A percentile compares a stretch with the other conserved stretches of the same genome.
Conservation (phyloP, 2,113 vertebrate species). For the Sinosuthora webbiana region DNA sequence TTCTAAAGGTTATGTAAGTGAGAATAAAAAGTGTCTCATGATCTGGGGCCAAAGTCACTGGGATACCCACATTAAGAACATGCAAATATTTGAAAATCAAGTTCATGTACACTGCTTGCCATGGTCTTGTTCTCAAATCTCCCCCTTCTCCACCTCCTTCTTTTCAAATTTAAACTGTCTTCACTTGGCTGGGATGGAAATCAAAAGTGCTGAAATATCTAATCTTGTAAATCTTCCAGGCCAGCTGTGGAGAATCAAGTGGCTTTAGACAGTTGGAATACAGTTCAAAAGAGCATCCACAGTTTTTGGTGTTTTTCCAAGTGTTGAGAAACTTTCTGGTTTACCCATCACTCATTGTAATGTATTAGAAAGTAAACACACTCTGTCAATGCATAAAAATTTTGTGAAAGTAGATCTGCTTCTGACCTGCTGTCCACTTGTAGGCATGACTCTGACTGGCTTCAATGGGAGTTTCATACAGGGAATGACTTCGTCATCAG, state of each 20-base stretch:
- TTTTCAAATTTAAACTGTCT: background rate
- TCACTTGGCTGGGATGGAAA: background rate
- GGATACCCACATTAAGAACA: background rate
- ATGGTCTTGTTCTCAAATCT: background rate
- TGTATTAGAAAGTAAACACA: conserved; percentile 31
- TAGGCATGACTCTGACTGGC: background rate
- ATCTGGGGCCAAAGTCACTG: background rate
- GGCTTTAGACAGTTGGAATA: conserved; percentile 26
- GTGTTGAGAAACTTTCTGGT: background rate
- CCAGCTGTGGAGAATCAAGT: conserved; percentile 57
- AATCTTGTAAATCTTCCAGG: conserved; percentile 26
- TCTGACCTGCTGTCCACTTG: background rate
- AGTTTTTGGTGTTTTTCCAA: conserved; percentile 37
- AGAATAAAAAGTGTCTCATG: background rate
- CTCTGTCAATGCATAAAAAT: background rate
- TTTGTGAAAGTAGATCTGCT: background rate
- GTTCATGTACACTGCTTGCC: background rate
- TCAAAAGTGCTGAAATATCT: conserved; percentile 42
- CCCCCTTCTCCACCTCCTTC: background rate
- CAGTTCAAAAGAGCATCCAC: conserved; percentile 30
- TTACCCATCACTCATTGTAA: conserved; percentile 18
- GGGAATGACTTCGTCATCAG: background rate
- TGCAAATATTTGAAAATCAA: background rate
- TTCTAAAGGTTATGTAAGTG: background rate
- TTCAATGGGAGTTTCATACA: background rate